Conservation (phyloP, 2,113 vertebrate species). For the Eulemur rufifrons region DNA sequence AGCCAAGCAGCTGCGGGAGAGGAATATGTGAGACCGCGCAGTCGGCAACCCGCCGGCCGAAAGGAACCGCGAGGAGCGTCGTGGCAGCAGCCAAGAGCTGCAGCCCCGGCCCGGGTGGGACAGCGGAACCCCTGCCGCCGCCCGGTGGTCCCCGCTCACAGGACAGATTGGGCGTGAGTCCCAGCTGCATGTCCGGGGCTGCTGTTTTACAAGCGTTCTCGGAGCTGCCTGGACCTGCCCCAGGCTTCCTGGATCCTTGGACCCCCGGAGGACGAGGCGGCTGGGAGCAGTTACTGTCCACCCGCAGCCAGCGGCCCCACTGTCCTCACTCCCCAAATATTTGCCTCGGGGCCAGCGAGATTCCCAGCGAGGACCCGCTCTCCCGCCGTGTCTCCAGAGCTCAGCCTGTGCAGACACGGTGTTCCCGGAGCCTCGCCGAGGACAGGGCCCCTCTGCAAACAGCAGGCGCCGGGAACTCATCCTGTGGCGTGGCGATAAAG, state of each 20-base stretch:
- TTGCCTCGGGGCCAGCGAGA: not conserved
- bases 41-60: not conserved
- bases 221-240: not conserved
- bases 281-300: not conserved
- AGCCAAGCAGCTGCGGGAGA: conserved; percentile 62
- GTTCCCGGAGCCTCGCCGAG: not conserved
- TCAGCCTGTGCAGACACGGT: not conserved
- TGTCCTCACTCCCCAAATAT: conserved; percentile 35
- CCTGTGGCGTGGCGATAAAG: not conserved
- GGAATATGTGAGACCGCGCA: not conserved
- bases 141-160: not conserved
- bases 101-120: fast-evolving
- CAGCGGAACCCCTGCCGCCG: fast-evolving
- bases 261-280: not conserved
- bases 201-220: not conserved
- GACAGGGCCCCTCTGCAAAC: not conserved
- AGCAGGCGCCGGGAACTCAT: not conserved
- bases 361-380: not conserved
- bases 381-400: not conserved
- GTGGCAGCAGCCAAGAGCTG: not conserved
- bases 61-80: fast-evolving
- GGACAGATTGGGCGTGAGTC: not conserved
- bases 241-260: not conserved
- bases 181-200: not conserved
- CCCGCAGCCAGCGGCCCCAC: conserved; percentile 38